These are phyloP conservation scores for Psilopogon haemacephalus DNA, from an alignment of 2,113 vertebrate species.

Conservation along the genomic window DNA sequence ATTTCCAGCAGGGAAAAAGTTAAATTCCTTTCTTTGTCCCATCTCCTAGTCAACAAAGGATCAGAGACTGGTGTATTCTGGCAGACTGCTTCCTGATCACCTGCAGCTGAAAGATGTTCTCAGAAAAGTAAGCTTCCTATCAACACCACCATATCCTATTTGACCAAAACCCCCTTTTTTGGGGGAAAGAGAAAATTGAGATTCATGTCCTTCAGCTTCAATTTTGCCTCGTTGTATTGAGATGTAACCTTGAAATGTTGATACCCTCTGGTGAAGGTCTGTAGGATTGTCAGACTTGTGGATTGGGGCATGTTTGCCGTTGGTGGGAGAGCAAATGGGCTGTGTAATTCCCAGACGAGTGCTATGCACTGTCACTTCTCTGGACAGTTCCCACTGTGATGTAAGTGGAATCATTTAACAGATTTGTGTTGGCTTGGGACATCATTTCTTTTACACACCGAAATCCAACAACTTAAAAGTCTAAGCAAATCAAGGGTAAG, in stretches of 20 bases:
- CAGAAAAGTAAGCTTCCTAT: slow-evolving; percentile 85
- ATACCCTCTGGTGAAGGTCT: not conserved
- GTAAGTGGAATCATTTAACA: not conserved
- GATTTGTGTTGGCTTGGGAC: not conserved
- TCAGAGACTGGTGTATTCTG: slow-evolving; percentile 93
- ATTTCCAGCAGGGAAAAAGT: slow-evolving; percentile 54
- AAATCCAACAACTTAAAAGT: not conserved
- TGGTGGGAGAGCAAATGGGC: not conserved
- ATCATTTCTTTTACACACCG: not conserved
- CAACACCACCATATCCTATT: not conserved
- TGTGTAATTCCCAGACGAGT: not conserved
- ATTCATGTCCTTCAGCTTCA: not conserved
- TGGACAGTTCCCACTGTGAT: not conserved
- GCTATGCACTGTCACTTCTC: not conserved
- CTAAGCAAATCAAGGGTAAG: not conserved
- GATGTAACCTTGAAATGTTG: not conserved
- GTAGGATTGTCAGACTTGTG: not conserved
- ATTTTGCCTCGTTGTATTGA: not conserved
- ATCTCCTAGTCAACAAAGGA: slow-evolving; percentile 87
- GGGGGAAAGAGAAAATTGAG: not conserved
- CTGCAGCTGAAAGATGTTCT: slow-evolving; percentile 92
- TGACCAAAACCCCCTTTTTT: not conserved
- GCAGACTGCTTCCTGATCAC: slow-evolving; percentile 91
- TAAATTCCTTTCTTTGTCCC: slow-evolving; percentile 75
- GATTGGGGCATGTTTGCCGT: accelerated